phyloP scores from a whole-genome alignment of 2,888 invertebrate species.

The Lepidocyrtinus sp. region DNA sequence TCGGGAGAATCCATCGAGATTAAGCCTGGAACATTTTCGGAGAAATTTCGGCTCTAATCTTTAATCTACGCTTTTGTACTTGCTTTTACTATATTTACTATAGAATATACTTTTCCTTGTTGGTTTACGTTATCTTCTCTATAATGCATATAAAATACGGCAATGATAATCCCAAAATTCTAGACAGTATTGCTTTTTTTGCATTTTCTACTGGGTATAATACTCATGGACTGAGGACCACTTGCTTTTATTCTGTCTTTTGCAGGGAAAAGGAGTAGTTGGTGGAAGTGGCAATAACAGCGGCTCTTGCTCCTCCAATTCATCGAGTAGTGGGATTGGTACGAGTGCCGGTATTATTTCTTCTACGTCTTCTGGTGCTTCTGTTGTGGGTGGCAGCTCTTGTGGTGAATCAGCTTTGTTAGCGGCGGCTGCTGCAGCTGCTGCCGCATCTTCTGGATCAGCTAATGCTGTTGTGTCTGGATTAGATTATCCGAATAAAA shows the following conservation, averaged over 20 bases:
- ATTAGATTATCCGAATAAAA: conserved; percentile 64
- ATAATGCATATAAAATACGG: conserved; percentile 8
- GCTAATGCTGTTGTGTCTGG: conserved; percentile 24
- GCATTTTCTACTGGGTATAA: background rate
- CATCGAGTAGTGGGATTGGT: conserved; percentile 41
- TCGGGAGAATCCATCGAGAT: conserved; percentile 40
- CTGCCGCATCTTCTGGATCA: conserved; percentile 39
- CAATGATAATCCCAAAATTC: background rate
- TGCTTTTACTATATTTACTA: too few species aligned
- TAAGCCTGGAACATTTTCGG: conserved; percentile 44
- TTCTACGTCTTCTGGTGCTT: conserved; percentile 21
- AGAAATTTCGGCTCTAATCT: conserved; percentile 48
- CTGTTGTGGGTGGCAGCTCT: conserved; percentile 4
- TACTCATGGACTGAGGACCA: conserved; percentile 11
- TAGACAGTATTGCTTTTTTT: conserved; percentile 11
- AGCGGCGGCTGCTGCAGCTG: conserved; percentile 52
- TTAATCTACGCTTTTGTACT: conserved; percentile 29
- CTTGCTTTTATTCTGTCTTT: conserved; percentile 54
- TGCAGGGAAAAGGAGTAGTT: conserved; percentile 66
- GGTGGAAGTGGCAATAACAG: conserved; percentile 24
- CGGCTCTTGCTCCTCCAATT: conserved; percentile 45
- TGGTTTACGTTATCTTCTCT: conserved; percentile 29
- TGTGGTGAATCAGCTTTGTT: conserved; percentile 44
- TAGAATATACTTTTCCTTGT: too few species aligned
- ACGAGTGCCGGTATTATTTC: conserved; percentile 39